phyloP scores from a whole-genome alignment of 2,113 vertebrate genomes.

The Salvelinus sp. region DNA sequence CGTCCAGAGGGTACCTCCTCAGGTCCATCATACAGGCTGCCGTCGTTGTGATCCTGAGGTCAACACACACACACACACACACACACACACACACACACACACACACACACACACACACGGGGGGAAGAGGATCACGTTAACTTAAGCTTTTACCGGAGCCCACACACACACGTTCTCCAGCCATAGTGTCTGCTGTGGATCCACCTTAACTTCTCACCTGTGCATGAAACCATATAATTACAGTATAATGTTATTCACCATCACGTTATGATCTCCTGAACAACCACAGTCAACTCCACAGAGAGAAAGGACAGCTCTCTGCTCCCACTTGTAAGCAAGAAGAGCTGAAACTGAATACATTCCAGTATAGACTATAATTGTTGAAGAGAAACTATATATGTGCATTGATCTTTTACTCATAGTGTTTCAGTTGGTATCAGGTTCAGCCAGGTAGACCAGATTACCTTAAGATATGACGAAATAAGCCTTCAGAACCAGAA shows the following conservation, averaged over 20 bases:
- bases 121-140: neutral
- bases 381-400: neutral
- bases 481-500: neutral
- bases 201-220: neutral
- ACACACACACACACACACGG: neutral
- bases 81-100: neutral
- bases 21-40: slow-evolving; percentile 97
- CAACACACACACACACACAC: neutral
- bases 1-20: slow-evolving; percentile 88
- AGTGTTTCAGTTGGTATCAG: slow-evolving; percentile 25
- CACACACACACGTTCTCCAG: neutral
- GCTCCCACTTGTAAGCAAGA: too few species aligned
- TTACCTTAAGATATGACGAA: neutral
- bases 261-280: neutral
- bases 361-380: too few species aligned
- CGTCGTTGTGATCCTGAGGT: slow-evolving; percentile 89
- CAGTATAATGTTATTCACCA: neutral
- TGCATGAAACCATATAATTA: neutral
- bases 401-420: slow-evolving; percentile 30
- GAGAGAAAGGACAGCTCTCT: neutral
- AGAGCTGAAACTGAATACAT: too few species aligned
- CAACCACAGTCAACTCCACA: neutral
- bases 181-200: neutral
- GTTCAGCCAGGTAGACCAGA: slow-evolving; percentile 11
- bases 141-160: neutral